phyloP scores from a whole-genome alignment of 2,113 vertebrate genomes.

The Rhagologus leucostigma region DNA sequence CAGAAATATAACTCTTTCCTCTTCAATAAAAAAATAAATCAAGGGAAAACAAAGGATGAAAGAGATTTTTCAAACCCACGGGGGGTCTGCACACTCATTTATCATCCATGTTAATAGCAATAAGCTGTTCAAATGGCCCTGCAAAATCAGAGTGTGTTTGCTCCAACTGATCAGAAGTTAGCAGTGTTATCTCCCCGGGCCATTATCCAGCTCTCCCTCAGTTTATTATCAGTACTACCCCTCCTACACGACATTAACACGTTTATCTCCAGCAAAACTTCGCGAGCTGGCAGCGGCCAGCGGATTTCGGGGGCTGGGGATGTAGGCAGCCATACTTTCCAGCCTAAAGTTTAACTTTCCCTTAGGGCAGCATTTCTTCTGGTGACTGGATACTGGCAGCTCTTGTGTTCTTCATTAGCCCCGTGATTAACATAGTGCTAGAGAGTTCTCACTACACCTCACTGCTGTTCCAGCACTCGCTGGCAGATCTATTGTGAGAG shows the following conservation, averaged over 20 bases:
- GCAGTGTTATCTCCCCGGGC: not conserved
- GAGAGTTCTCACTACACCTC: conserved; percentile 53
- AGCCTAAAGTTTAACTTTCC: conserved; percentile 27
- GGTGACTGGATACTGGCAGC: conserved; percentile 45
- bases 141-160: not conserved
- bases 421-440: conserved; percentile 42
- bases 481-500: not conserved
- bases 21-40: not conserved
- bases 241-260: not conserved
- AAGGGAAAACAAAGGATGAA: conserved; percentile 20
- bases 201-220: not conserved
- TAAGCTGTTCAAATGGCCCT: not conserved
- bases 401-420: conserved; percentile 51
- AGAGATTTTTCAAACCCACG: not conserved
- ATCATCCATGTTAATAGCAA: not conserved
- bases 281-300: not conserved
- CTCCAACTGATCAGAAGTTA: not conserved
- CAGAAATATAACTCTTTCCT: not conserved
- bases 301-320: not conserved
- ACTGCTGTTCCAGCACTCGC: conserved; percentile 1
- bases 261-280: not conserved
- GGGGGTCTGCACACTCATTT: not conserved
- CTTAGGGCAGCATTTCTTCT: conserved; percentile 61
- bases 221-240: not conserved
- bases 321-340: not conserved